Percentiles rank a stretch among this genome's conserved stretches.
Conservation (phyloP, 2,113 vertebrate species). For the Lates calcarifer region DNA sequence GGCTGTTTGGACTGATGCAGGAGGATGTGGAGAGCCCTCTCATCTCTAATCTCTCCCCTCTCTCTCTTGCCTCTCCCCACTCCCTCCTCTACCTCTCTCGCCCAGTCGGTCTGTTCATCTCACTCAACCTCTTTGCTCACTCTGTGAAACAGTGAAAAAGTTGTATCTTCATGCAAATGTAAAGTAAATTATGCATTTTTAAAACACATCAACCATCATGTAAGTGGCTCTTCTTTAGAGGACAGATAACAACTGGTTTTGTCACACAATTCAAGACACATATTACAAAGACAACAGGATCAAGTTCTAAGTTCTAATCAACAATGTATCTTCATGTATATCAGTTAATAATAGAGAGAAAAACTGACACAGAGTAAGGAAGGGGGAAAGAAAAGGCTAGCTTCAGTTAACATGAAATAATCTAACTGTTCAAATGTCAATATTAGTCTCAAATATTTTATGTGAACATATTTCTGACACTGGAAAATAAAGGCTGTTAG, state of each 20-base stretch:
- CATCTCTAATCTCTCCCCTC: constrained; percentile 59
- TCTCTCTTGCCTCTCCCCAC: not conserved
- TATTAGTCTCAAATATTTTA: too few species aligned
- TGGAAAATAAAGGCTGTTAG: not conserved
- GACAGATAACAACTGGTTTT: not conserved
- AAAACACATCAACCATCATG: not conserved
- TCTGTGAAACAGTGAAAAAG: too few species aligned
- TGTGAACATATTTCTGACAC: not conserved
- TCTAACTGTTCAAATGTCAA: not conserved
- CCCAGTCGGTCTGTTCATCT: constrained; percentile 31
- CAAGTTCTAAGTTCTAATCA: not conserved
- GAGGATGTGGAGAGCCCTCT: constrained; percentile 65
- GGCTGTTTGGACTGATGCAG: constrained; percentile 65
- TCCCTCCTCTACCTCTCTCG: constrained; percentile 16
- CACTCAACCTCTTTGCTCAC: constrained; percentile 18
- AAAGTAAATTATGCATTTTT: not conserved
- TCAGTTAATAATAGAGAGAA: not conserved
- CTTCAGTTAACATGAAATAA: not conserved
- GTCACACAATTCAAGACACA: too few species aligned
- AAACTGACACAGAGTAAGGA: not conserved
- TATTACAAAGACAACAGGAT: not conserved
- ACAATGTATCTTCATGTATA: not conserved
- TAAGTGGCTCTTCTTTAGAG: not conserved
- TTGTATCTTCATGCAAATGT: not conserved
- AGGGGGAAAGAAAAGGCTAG: not conserved